Conservation (phyloP, 2,888 invertebrate species). For the Mythimna albipuncta region DNA sequence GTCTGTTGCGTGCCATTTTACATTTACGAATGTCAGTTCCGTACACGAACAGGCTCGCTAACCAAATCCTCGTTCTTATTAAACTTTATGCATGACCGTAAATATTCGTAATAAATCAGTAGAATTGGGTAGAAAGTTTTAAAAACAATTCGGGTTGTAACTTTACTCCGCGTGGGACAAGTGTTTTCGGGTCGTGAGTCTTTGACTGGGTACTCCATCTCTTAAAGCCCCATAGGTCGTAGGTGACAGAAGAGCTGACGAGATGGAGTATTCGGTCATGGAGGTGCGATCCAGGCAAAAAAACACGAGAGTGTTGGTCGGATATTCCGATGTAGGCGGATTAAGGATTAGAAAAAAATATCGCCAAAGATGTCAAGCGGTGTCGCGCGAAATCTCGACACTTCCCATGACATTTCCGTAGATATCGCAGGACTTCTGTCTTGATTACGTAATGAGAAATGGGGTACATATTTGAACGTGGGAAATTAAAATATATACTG, state of each 20-base stretch:
- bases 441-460: too few species aligned
- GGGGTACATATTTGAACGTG: too few species aligned
- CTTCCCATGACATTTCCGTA: background rate
- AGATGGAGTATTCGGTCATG: too few species aligned
- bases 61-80: constrained; percentile 14
- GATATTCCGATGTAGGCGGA: too few species aligned
- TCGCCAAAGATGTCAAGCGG: background rate
- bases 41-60: constrained; percentile 21
- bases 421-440: background rate
- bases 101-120: constrained; percentile 5
- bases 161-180: background rate
- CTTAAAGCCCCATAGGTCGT: too few species aligned
- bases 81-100: constrained; percentile 6
- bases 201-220: too few species aligned
- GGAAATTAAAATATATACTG: too few species aligned
- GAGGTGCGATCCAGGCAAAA: too few species aligned
- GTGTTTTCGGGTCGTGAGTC: too few species aligned
- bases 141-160: background rate
- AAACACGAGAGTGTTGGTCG: too few species aligned
- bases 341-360: too few species aligned
- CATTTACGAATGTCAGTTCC: constrained; percentile 34
- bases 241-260: too few species aligned
- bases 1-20: constrained; percentile 38
- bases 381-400: background rate
- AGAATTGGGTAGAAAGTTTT: constrained; percentile 1